Evolutionary conservation across 1,140 invertebrate genomes (phyloP).

Genomic region (Drosophila arawakana): DNA sequence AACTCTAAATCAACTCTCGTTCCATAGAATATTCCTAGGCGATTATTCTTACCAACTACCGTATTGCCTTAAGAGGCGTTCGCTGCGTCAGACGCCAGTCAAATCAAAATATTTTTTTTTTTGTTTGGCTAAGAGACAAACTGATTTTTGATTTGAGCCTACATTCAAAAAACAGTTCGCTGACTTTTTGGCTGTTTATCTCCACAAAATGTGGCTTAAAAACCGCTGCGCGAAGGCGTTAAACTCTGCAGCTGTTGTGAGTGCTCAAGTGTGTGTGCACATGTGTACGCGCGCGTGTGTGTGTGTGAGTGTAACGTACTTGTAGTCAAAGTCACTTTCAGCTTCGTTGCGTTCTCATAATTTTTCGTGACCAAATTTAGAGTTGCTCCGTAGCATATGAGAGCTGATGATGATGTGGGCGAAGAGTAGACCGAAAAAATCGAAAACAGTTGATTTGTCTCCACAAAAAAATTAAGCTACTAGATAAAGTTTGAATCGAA

Average conservation of each 20-base stretch:
- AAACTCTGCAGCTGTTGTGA: constrained; percentile 33
- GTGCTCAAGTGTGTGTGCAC: constrained; percentile 9
- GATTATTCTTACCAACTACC: constrained; percentile 55
- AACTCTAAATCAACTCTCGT: constrained; percentile 30
- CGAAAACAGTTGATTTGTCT: constrained; percentile 41
- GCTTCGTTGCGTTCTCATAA: constrained; percentile 77
- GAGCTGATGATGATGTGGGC: constrained; percentile 49
- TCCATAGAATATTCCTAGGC: constrained; percentile 10
- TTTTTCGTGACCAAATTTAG: constrained; percentile 79
- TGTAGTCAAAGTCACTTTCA: constrained; percentile 82
- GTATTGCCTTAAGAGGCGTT: constrained; percentile 55
- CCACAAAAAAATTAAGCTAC: background rate
- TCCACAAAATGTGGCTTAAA: constrained; percentile 54
- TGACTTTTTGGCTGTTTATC: constrained; percentile 58
- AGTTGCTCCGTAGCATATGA: constrained; percentile 32
- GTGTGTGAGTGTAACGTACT: constrained; percentile 58
- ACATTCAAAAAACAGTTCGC: constrained; percentile 39
- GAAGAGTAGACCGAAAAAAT: constrained; percentile 51
- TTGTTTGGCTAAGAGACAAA: constrained; percentile 51
- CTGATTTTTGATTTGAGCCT: constrained; percentile 36
- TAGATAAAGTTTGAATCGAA: too few relatives aligned
- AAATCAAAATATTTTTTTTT: constrained; percentile 43
- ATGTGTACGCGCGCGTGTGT: constrained; percentile 21
- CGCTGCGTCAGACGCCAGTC: constrained; percentile 61
- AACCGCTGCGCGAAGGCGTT: constrained; percentile 66